Evolutionary conservation across 92 coral and sea anemone genomes (phyloP), one percentile per base, ranked within the genome.

Genomic region (Epizoanthus rinbou): DNA sequence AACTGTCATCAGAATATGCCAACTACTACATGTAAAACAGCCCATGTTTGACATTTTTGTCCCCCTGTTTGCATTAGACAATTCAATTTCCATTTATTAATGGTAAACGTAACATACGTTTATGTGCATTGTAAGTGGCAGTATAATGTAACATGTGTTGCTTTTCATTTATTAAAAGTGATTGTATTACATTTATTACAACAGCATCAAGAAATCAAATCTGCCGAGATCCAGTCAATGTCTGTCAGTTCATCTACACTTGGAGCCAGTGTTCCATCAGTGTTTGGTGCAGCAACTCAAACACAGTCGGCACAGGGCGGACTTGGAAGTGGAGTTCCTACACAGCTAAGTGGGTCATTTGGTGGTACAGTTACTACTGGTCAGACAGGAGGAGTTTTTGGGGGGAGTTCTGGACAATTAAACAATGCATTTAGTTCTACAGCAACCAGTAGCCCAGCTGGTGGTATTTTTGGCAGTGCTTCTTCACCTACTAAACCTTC

Each of bases 401-500:
- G 84, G 57, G 65, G 60, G 22, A 81, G 31, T 2, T n/a, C 33
- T 11, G 56, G 19, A 39, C 85, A 67, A 31, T 37, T 63, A 47
- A 67, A 31, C 54, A 70, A 19, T 45, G 4, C 50, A 47, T 81
- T 81, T 52, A 23, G 85, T 16, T 74, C 87, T 23, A 24, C 64
- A 43, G 6, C 90, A 8, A 15, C 39, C 35, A 72, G 70, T 75
- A 73, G 68, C 15, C 76, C 70, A 56, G 5, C 88, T 18, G 64
- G 84, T 9, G 64, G 86, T 11, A 31, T 67, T 24, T 91, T 91
- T 88, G 90, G 86, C 69, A 69, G 79, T 56, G 37, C 83, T 52
- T 4, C 69, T 1, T 19, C 94, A 65, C 24, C 92, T 72, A 60
- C 81, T 50, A 59, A 72, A 18, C 69, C 81, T 13, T 22, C 58